Evolutionary conservation across 2,113 vertebrate species (phyloP), one percentile per base, ranked within the genome.

Genomic region (Mionectes macconnelli): DNA sequence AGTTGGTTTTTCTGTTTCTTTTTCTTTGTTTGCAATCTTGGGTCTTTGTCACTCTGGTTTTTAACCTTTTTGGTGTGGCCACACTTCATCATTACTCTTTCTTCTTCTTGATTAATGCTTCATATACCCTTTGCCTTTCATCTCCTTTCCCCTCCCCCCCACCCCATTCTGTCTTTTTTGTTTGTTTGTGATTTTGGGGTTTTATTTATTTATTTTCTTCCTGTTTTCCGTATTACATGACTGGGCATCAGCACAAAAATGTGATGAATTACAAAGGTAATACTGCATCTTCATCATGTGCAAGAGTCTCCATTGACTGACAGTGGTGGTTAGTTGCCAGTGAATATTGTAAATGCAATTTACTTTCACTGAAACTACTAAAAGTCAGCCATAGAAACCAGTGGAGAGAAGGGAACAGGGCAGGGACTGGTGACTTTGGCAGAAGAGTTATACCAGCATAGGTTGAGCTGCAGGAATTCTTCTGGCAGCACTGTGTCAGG

Each of bases 341-440:
- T 89, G 24, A 69, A 39, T 60, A 16, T 44, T 68, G 35, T n/a
- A 80, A 86, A 69, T 75, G 8, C 7, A 9, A 12, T 52, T 87
- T 77, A 33, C 44, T 86, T 90, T 30, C 20, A 33, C 14, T 70
- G 28, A 25, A 69, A 37, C 20, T 45, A 14, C 39, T 59, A 30
- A 8, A 77, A 66, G 12, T 59, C 31, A 87, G 4, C 25, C 20
- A 25, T 10, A 40, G 52, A 44, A 78, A 63, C 1, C 7, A 35
- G 70, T 28, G 5, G 23, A 49, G 37, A 56, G 74, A 40, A 13
- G 18, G 55, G 12, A 63, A 5, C 25, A 30, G 18, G 20, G 18
- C 64, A 18, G 10, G 5, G 9, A 19, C 30, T 73, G 19, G 14
- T 0, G 0, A 10, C 33, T 50, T 7, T 33, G 10, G 9, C 45